Base-by-base conservation (phyloP, 1,140 invertebrate species). In the Oedothorax gibbosus region DNA sequence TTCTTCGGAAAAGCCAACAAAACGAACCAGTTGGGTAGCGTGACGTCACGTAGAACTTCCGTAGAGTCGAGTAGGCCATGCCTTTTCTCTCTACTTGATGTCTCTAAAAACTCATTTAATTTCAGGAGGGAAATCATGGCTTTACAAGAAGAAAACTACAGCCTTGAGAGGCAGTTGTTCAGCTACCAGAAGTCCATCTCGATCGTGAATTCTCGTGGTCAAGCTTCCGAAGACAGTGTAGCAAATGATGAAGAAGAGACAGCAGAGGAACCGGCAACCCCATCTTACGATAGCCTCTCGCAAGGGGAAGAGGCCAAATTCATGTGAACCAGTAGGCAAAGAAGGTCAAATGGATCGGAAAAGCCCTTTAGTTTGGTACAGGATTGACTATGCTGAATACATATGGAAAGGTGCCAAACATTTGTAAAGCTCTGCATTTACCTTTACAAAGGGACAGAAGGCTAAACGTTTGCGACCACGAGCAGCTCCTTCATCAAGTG, bases 121-220 rank as follows among this genome's bases (percentile, higher is more conserved):
- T 89, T 51, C 91, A 95, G 95, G 88, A 92, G 94, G 53, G 96
- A 97, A 90, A 95, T 97, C 83, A 91, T 93, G 73, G 94, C 94
- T 3, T 91, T 97, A 9, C 95, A 96, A 89, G 93, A 94, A 8
- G 96, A 97, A 90, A 96, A 97, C 89, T 95, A 95, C 89, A 94
- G 93, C 54, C 90, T 97, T 85, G 96, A 97, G 89, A 92, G 95
- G 84, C 95, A 97, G 90, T 89, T 97, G 57, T 95, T 96, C 91
- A 95, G 94, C 89, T 96, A 96, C 89, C 95, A 96, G 89, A 94
- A 95, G 89, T 95, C 94, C 87, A 92, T 96, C 56, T 94, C 95
- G n/a, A 94, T 93, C 86, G 94, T 94, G 8, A 94, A 86, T 54
- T 75, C 86, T 0, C n/a, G 85, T 10, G 84, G 84, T 9, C 84